Conservation (phyloP, 1,140 invertebrate genomes). For the Drosophila funebris region DNA sequence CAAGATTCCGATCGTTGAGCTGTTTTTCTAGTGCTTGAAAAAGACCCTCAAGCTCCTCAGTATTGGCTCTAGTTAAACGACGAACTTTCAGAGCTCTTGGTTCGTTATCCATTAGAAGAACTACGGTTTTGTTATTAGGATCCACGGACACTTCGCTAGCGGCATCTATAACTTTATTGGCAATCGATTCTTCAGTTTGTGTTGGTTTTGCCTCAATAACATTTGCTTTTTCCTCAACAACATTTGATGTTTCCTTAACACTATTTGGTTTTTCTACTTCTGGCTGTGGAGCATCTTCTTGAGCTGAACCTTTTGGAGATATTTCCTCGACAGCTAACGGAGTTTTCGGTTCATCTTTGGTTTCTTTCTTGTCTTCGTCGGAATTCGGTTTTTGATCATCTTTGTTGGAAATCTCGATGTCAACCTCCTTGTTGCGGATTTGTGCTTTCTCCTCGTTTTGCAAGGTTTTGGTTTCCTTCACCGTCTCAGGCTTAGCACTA, state of each 20-base stretch:
- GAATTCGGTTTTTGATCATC: not conserved
- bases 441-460: slow-evolving; percentile 62
- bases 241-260: not conserved
- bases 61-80: slow-evolving; percentile 73
- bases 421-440: slow-evolving; percentile 32
- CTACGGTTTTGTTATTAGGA: slow-evolving; percentile 72
- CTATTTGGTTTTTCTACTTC: not conserved
- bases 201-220: too few relatives aligned
- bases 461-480: slow-evolving; percentile 64
- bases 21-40: slow-evolving; percentile 79
- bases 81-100: slow-evolving; percentile 70
- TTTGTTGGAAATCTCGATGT: not conserved
- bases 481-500: slow-evolving; percentile 43
- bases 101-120: slow-evolving; percentile 75
- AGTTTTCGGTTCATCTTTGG: not conserved
- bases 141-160: slow-evolving; percentile 48
- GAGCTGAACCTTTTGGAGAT: not conserved
- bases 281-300: not conserved
- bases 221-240: not conserved
- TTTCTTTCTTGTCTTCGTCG: not conserved
- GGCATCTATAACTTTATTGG: slow-evolving; percentile 32
- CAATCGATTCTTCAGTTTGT: not conserved
- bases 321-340: not conserved
- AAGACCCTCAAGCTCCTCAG: slow-evolving; percentile 72
- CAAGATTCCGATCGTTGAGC: slow-evolving; percentile 61